phyloP scores from a whole-genome alignment of 2,797 vertebrate genomes.

The Acrocephalus scirpaceus region DNA sequence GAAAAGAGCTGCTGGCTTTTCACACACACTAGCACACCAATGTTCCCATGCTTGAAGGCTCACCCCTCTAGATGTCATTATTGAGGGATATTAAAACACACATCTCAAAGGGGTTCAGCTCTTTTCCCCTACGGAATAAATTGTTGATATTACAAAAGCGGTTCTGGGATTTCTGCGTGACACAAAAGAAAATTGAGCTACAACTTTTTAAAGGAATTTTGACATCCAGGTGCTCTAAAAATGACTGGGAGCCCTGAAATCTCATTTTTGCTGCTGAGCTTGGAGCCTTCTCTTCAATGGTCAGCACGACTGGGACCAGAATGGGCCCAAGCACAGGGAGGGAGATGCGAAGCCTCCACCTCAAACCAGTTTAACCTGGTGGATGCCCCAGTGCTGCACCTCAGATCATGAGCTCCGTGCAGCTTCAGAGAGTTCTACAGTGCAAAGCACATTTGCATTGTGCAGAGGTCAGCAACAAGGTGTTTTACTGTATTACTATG shows the following conservation, averaged over 20 bases:
- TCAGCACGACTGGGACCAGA: background rate
- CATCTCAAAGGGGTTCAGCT: background rate
- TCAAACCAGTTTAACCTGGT: background rate
- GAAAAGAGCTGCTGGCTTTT: background rate
- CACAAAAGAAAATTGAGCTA: background rate
- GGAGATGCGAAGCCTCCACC: background rate
- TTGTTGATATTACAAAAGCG: background rate
- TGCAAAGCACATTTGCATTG: background rate
- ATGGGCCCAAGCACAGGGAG: accelerated
- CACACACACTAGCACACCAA: background rate
- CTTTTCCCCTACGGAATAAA: background rate
- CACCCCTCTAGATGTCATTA: background rate
- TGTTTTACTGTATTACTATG: background rate
- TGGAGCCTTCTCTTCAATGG: accelerated
- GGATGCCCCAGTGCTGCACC: background rate
- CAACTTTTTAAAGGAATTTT: background rate
- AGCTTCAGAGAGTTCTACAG: background rate
- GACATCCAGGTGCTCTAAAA: background rate
- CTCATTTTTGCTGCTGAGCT: background rate
- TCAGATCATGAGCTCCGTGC: background rate
- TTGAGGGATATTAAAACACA: background rate
- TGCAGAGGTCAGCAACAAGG: background rate
- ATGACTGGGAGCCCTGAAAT: background rate
- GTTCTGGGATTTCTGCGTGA: background rate
- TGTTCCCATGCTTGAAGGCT: background rate